Evolutionary conservation across 2,888 invertebrate species (phyloP).

Genomic region (Corythucha ciliata): DNA sequence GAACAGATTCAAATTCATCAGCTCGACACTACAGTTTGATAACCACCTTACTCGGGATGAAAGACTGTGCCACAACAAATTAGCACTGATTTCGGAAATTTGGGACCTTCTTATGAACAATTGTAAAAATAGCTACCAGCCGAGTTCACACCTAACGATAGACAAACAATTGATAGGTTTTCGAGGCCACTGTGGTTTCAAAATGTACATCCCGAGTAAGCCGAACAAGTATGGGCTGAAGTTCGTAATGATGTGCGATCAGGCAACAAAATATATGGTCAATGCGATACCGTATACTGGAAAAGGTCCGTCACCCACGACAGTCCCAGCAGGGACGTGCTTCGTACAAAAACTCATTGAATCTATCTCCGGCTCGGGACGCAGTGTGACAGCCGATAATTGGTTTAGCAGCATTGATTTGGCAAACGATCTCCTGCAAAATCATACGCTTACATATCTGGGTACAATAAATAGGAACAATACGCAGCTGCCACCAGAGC

Average conservation of each 20-base stretch:
- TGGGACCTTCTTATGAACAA: slow-evolving; percentile 34
- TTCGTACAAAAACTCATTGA: slow-evolving; percentile 17
- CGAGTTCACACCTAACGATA: slow-evolving; percentile 31
- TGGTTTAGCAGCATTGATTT: slow-evolving; percentile 31
- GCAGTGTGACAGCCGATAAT: slow-evolving; percentile 27
- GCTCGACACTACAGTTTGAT: too few species aligned
- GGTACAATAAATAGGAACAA: slow-evolving; percentile 34
- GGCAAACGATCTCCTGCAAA: slow-evolving; percentile 27
- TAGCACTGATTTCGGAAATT: slow-evolving; percentile 21
- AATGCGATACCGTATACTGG: slow-evolving; percentile 3
- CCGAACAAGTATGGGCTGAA: slow-evolving; percentile 35
- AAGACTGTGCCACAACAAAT: too few species aligned
- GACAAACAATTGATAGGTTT: slow-evolving; percentile 36
- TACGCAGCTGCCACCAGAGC: slow-evolving; percentile 36
- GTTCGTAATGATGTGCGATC: slow-evolving; percentile 3
- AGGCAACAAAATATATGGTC: neutral
- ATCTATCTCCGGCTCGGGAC: slow-evolving; percentile 20
- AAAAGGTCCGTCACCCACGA: slow-evolving; percentile 2
- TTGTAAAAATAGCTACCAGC: slow-evolving; percentile 31
- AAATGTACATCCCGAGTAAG: slow-evolving; percentile 35
- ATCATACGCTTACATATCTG: slow-evolving; percentile 23
- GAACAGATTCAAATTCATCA: too few species aligned
- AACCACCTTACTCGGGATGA: too few species aligned
- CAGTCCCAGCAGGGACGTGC: slow-evolving; percentile 10
- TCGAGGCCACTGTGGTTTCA: slow-evolving; percentile 33